Percentiles rank a stretch among this genome's conserved stretches.
Conservation (phyloP, 2,888 invertebrate genomes). For the Protophormia terraenovae region DNA sequence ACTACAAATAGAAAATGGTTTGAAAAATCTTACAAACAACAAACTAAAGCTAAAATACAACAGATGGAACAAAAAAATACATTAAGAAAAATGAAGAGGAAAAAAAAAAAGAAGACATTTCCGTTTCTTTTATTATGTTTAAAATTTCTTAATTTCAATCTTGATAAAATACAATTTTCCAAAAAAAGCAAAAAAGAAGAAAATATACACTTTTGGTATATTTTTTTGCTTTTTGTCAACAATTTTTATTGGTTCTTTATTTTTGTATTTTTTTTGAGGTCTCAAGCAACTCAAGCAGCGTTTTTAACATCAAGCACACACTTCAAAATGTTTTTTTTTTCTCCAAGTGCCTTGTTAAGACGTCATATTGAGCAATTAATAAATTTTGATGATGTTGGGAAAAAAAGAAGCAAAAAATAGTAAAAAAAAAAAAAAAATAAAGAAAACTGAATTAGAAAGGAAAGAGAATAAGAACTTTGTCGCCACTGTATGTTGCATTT, state of each 20-base stretch:
- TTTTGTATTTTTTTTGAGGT: neutral
- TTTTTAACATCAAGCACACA: conserved; percentile 58
- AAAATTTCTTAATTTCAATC: conserved; percentile 57
- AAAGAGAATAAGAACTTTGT: conserved; percentile 19
- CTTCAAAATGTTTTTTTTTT: conserved; percentile 52
- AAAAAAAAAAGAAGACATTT: conserved; percentile 10
- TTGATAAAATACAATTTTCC: conserved; percentile 15
- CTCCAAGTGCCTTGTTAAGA: conserved; percentile 65
- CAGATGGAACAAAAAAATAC: conserved; percentile 7
- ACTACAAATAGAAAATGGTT: conserved; percentile 12
- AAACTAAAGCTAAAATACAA: conserved; percentile 44
- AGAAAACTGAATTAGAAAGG: neutral
- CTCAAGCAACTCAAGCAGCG: conserved; percentile 61
- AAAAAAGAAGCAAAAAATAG: conserved; percentile 25
- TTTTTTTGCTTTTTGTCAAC: conserved; percentile 47
- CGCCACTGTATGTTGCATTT: conserved; percentile 31
- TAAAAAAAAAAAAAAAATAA: neutral
- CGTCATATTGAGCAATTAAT: conserved; percentile 68
- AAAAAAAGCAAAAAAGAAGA: neutral
- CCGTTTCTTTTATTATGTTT: conserved; percentile 7
- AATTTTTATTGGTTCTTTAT: conserved; percentile 64
- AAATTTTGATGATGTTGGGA: conserved; percentile 56
- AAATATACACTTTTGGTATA: neutral
- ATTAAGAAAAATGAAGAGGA: neutral
- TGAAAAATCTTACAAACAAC: conserved; percentile 3